Evolutionary conservation across 1,140 invertebrate genomes (phyloP).

Genomic region (Linepithema humile): DNA sequence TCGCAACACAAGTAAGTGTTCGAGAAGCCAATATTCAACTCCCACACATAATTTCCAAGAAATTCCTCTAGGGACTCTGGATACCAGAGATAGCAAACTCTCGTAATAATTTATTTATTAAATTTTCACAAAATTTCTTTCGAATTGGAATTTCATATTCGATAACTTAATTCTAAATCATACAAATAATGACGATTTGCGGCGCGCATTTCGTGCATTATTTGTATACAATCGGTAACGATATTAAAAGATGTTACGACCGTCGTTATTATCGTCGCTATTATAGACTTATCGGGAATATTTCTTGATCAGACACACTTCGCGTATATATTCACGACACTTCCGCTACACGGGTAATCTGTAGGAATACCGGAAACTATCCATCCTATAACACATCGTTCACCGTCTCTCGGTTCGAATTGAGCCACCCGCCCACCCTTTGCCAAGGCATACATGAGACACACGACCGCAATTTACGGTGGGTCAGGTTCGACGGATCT

Average conservation of each 20-base stretch:
- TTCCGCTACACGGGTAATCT: not conserved
- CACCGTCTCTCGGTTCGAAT: slow-evolving; percentile 23
- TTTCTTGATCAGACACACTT: slow-evolving; percentile 31
- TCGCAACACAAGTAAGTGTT: not conserved
- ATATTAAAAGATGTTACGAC: not conserved
- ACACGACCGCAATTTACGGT: slow-evolving; percentile 52
- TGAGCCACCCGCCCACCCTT: not conserved
- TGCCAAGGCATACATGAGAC: not conserved
- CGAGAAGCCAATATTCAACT: slow-evolving; percentile 5
- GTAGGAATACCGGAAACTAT: slow-evolving; percentile 25
- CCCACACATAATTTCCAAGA: slow-evolving; percentile 36
- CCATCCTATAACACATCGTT: slow-evolving; percentile 27
- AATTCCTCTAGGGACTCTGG: slow-evolving; percentile 6
- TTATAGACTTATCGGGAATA: not conserved
- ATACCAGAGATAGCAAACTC: slow-evolving; percentile 18
- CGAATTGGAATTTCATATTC: not conserved
- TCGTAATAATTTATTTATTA: slow-evolving; percentile 22
- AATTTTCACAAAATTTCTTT: not conserved
- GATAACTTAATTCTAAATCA: not conserved
- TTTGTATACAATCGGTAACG: too few species aligned
- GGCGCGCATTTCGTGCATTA: too few species aligned
- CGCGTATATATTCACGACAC: slow-evolving; percentile 7
- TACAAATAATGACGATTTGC: not conserved
- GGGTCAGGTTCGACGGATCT: slow-evolving; percentile 65
- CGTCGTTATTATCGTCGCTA: not conserved